Percentiles rank a stretch among this genome's conserved stretches.
Evolutionary conservation across 2,888 invertebrate species (phyloP).

Genomic region (Apocheima hispidaria): DNA sequence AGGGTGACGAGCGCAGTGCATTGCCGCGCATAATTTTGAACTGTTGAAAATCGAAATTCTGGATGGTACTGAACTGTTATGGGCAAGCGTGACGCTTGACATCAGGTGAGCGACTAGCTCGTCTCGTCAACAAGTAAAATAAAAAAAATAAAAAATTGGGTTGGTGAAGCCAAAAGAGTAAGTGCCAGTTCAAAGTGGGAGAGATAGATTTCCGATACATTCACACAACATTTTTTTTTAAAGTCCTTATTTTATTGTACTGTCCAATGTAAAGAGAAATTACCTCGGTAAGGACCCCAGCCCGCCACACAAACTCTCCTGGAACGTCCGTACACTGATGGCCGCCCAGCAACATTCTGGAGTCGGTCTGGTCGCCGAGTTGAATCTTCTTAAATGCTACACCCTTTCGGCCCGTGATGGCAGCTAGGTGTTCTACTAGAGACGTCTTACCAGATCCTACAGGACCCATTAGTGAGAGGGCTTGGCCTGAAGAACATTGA

Average conservation of each 20-base stretch:
- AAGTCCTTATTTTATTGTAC: neutral
- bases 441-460: conserved; percentile 98
- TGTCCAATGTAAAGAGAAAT: neutral
- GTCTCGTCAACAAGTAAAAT: no score
- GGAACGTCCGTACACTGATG: conserved; percentile 98
- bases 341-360: conserved; percentile 96
- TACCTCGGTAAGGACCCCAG: conserved; percentile 95
- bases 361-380: conserved; percentile 98
- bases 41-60: no score
- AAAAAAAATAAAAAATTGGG: no score
- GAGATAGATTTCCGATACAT: no score
- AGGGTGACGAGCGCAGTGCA: no score
- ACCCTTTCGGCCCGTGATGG: conserved; percentile 89
- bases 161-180: no score
- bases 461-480: conserved; percentile 93
- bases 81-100: no score
- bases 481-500: conserved; percentile 72
- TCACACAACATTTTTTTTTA: no score
- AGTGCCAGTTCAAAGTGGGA: no score
- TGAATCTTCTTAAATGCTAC: conserved; percentile 92
- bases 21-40: no score
- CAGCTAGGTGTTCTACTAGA: conserved; percentile 94
- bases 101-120: no score
- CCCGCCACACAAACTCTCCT: conserved; percentile 98
- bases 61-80: no score